Base-by-base conservation (phyloP, 2,113 vertebrate genomes). In the Catagonus wagneri region DNA sequence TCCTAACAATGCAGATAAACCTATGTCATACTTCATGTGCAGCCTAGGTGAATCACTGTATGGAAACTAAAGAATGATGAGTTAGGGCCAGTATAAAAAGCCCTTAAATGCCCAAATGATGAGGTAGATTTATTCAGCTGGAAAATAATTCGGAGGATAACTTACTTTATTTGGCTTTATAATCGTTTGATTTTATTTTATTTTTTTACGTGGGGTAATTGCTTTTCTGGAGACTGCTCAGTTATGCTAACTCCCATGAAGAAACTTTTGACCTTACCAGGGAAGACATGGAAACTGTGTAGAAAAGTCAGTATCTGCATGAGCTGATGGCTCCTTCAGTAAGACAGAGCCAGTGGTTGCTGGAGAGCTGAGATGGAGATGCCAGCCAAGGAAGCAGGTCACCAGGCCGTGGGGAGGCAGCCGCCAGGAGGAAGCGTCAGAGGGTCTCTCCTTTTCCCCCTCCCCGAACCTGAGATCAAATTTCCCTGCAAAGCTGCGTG, bases 391-490 rank as follows among this genome's bases (percentile, higher is more conserved):
- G 39, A 52, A 81, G 20, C 34, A 20, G 34, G 22, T 27, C 15
- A 61, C 36, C n/a, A n/a, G n/a, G n/a, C n/a, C n/a, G 3, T 0
- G 3, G 44, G 32, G 11, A 39, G 50, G 52, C n/a, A 9, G 19
- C 3, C 13, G 10, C 20, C 23, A 10, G 8, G n/a, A 3, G n/a
- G 16, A 22, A 22, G 1, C 11, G 17, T 2, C 17, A 52, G 39
- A 83, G 13, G 17, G 14, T 19, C 13, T 23, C 19, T 32, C 0
- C 4, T 20, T 29, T 29, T 7, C 12, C 12, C 12, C 36, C 20
- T 25, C 36, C 23, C 74, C 17, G n/a, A 74, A 13, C 1, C 52
- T 69, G 22, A 44, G 25, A 10, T 52, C n/a, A 79, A 34, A 83
- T 72, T 65, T 63, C 14, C 2, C 4, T 29, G 17, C 25, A 39